These are phyloP conservation scores for Pheucticus melanocephalus DNA, from an alignment of 2,113 vertebrate species.

Conservation along the genomic window DNA sequence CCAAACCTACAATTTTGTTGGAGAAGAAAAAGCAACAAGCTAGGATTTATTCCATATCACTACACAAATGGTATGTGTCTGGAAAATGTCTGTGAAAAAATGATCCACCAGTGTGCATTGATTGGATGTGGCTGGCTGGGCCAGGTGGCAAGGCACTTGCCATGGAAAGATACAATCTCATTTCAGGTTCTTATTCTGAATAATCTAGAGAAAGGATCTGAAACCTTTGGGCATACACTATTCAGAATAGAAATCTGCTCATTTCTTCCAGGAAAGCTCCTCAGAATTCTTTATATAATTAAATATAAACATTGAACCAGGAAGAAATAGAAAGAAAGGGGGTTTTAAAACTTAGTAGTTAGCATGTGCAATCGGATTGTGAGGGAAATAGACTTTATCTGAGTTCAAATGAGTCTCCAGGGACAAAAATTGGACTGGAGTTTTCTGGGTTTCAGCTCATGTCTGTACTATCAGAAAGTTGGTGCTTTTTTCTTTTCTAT, in stretches of 20 bases:
- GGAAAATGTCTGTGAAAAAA: neutral
- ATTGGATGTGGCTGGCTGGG: neutral
- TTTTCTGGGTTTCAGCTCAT: neutral
- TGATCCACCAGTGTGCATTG: neutral
- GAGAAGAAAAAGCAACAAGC: neutral
- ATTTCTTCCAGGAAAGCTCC: neutral
- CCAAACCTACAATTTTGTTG: rapidly evolving
- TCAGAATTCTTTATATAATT: neutral
- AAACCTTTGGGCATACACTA: neutral
- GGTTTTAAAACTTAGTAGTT: neutral
- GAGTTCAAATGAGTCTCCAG: neutral
- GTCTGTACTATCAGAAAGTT: neutral
- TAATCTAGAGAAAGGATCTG: neutral
- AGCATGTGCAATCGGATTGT: neutral
- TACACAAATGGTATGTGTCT: neutral
- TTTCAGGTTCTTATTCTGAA: neutral
- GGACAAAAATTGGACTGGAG: neutral
- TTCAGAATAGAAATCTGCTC: neutral
- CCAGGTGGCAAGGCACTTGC: neutral
- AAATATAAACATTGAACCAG: neutral
- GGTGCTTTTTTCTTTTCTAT: neutral
- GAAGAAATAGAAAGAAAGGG: neutral
- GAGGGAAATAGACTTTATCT: neutral
- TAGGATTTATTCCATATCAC: neutral
- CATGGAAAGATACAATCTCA: neutral